A percentile compares a stretch with the other conserved stretches of the same genome.
Conservation (phyloP, 2,113 vertebrate genomes). For the Acrocephalus arundinaceus region DNA sequence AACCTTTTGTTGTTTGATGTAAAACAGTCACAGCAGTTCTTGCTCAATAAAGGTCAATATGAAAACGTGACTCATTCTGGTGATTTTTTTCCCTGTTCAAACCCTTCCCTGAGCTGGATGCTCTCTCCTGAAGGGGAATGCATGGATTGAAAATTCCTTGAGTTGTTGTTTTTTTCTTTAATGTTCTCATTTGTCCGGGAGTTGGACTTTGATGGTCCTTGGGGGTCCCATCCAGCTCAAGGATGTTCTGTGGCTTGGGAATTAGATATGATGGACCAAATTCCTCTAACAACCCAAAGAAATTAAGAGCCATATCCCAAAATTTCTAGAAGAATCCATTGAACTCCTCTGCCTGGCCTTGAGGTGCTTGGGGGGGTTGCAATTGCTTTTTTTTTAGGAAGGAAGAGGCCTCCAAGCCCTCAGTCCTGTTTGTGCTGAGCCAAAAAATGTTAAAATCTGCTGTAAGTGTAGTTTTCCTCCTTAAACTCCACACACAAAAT, state of each 20-base stretch:
- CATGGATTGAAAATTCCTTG: not conserved
- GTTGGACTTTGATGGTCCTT: not conserved
- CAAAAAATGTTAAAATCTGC: too few species aligned
- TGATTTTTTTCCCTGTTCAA: not conserved
- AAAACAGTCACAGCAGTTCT: constrained; percentile 90
- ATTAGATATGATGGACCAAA: rapidly evolving
- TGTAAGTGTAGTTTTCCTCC: rapidly evolving
- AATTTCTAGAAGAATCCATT: not conserved
- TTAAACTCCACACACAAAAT: rapidly evolving
- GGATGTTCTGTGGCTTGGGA: not conserved
- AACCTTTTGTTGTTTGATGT: constrained; percentile 87
- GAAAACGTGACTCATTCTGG: constrained; percentile 58
- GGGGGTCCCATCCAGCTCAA: not conserved
- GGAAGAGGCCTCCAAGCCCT: not conserved
- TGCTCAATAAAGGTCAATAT: constrained; percentile 98
- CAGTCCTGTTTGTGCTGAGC: rapidly evolving
- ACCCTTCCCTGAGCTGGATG: not conserved
- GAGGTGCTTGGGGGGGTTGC: not conserved
- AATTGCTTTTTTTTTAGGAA: rapidly evolving
- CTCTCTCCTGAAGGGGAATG: not conserved
- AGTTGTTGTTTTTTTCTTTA: rapidly evolving
- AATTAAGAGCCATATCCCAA: rapidly evolving
- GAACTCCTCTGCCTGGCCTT: not conserved
- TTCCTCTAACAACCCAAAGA: not conserved
- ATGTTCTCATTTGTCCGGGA: rapidly evolving